Evolutionary conservation across 2,113 vertebrate species (phyloP).

Genomic region (Leptocoma aspasia): DNA sequence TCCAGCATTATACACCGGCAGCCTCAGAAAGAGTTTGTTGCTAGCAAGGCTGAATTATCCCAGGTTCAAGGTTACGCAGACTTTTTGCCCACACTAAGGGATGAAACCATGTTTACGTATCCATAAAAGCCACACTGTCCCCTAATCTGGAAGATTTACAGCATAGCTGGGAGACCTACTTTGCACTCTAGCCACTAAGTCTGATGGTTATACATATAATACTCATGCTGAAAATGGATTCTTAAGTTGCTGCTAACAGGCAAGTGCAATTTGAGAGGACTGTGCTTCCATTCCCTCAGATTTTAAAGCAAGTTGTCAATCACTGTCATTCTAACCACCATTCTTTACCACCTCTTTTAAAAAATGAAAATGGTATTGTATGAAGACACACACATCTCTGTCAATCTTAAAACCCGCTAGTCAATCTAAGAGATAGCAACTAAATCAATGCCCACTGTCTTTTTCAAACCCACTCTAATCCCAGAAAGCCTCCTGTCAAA

Average conservation of each 20-base stretch:
- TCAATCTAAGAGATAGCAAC: not conserved
- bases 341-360: not conserved
- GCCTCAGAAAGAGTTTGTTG: not conserved
- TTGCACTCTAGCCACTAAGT: not conserved
- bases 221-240: not conserved
- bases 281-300: not conserved
- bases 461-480: not conserved
- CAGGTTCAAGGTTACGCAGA: not conserved
- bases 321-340: not conserved
- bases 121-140: not conserved
- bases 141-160: not conserved
- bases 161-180: not conserved
- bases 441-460: slow-evolving; percentile 5
- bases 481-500: not conserved
- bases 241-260: not conserved
- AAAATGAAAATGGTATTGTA: not conserved
- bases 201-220: not conserved
- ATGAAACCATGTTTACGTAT: not conserved
- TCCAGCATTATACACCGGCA: not conserved
- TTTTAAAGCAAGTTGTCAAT: slow-evolving; percentile 28
- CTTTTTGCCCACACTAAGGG: not conserved
- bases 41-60: not conserved
- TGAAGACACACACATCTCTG: not conserved
- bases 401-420: not conserved
- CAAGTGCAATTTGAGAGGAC: not conserved